Percentiles rank a stretch among this genome's conserved stretches.
phyloP scores from a whole-genome alignment of 2,888 invertebrate species.

The Lepidonotus clava region DNA sequence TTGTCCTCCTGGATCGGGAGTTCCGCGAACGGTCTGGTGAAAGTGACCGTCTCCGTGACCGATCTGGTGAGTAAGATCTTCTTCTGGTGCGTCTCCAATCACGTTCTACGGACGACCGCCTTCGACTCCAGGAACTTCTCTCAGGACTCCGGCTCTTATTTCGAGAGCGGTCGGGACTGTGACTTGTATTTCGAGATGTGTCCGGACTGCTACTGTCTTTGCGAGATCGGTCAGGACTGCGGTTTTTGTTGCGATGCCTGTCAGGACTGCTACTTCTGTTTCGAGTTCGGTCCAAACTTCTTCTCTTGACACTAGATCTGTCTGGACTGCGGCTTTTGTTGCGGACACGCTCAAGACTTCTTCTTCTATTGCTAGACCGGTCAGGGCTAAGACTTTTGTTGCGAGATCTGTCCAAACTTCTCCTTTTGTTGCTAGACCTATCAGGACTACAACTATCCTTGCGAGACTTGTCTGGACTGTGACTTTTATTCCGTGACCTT shows the following conservation, averaged over 20 bases:
- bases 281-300: background rate
- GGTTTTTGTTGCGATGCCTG: too few relatives aligned
- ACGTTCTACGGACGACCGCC: background rate
- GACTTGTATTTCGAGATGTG: background rate
- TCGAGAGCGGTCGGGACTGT: background rate
- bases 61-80: background rate
- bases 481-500: too few relatives aligned
- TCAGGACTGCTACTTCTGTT: constrained; percentile 17
- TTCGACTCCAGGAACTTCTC: background rate
- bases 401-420: too few relatives aligned
- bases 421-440: too few relatives aligned
- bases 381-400: too few relatives aligned
- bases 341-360: too few relatives aligned
- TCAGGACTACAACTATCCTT: too few relatives aligned
- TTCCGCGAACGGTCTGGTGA: background rate
- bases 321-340: background rate
- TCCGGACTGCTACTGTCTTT: background rate
- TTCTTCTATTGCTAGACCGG: too few relatives aligned
- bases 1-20: background rate
- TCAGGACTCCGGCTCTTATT: constrained; percentile 9
- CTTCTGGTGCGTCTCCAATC: background rate
- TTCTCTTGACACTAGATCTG: background rate
- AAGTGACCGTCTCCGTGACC: background rate
- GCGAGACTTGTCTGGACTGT: too few relatives aligned
- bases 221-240: too few relatives aligned